phyloP scores from a whole-genome alignment of 2,888 invertebrate genomes.

The Melanchra persicariae region DNA sequence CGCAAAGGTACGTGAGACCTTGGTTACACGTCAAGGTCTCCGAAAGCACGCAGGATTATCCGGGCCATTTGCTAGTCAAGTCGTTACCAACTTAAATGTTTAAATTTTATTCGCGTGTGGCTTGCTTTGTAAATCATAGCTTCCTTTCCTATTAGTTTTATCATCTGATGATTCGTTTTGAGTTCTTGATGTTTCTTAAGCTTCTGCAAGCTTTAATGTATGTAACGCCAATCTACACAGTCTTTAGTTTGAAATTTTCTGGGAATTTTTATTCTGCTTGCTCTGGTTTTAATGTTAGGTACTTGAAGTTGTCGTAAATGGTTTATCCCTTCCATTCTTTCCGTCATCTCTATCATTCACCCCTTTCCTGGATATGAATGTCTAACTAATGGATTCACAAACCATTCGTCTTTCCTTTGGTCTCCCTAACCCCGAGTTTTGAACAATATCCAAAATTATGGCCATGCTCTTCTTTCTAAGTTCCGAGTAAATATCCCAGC shows the following conservation, averaged over 20 bases:
- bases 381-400: background rate
- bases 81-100: conserved; percentile 67
- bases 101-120: conserved; percentile 58
- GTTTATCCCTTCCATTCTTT: background rate
- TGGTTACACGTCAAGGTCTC: conserved; percentile 80
- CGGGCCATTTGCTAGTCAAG: conserved; percentile 78
- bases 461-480: conserved; percentile 18
- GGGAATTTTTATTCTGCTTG: background rate
- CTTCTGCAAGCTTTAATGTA: background rate
- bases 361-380: background rate
- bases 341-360: background rate
- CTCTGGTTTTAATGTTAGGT: background rate
- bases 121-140: conserved; percentile 54
- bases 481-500: conserved; percentile 48
- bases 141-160: conserved; percentile 56
- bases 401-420: background rate
- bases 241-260: no score
- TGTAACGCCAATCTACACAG: no score
- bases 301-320: background rate
- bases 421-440: background rate
- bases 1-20: conserved; percentile 78
- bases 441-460: background rate
- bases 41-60: conserved; percentile 83
- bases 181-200: background rate
- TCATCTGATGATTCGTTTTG: conserved; percentile 26